These are phyloP conservation scores for Ennomos quercinarius DNA, from an alignment of 2,888 invertebrate species.

Conservation along the genomic window DNA sequence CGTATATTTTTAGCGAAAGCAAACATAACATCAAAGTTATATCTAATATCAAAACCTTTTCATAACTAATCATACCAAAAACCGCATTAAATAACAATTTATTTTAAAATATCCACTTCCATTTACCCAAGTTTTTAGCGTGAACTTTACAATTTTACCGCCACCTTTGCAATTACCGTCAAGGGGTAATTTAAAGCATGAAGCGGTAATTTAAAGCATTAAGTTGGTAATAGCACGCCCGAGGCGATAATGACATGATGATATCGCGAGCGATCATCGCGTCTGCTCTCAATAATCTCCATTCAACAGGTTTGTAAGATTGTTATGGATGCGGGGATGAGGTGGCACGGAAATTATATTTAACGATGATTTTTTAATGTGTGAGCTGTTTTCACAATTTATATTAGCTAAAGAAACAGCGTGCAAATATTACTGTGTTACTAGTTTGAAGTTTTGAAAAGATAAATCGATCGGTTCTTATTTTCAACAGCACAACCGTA, in stretches of 20 bases:
- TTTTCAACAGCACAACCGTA: no score
- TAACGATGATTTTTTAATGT: no score
- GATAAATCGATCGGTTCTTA: no score
- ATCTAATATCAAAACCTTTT: no score
- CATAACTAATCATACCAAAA: background rate
- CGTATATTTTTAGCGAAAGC: no score
- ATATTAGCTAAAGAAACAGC: no score
- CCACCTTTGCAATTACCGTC: slow-evolving; percentile 4
- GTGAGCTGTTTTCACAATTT: no score
- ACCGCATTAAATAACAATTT: background rate
- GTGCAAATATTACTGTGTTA: no score
- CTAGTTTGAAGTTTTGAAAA: no score
- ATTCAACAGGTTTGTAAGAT: slow-evolving; percentile 35
- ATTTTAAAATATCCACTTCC: slow-evolving; percentile 8
- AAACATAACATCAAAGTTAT: no score
- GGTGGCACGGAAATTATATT: no score
- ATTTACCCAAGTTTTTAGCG: slow-evolving; percentile 14
- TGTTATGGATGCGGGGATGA: slow-evolving; percentile 17
- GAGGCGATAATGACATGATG: slow-evolving; percentile 59
- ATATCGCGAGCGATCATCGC: slow-evolving; percentile 61
- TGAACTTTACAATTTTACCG: slow-evolving; percentile 14
- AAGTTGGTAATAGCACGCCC: slow-evolving; percentile 61
- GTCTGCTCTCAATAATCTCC: slow-evolving; percentile 52
- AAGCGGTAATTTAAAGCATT: slow-evolving; percentile 45
- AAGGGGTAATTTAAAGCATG: slow-evolving; percentile 18